A percentile compares a stretch with the other conserved stretches of the same genome.
These are phyloP conservation scores for Oligia strigilis DNA, from an alignment of 2,888 invertebrate species.

Conservation along the genomic window DNA sequence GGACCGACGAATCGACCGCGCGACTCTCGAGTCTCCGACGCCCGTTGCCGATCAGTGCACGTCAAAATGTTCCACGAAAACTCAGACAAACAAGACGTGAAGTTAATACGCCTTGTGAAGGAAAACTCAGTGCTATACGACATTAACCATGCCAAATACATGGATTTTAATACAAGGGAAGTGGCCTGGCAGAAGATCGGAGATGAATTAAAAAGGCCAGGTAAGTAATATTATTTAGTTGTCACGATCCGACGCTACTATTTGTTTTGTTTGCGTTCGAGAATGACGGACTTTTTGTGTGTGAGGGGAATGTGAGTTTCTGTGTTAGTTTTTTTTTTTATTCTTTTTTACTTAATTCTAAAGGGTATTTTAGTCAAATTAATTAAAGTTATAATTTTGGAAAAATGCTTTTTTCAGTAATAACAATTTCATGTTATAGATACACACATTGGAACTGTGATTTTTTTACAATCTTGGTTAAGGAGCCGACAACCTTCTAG, in stretches of 20 bases:
- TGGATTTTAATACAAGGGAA: conserved; percentile 86
- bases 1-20: conserved; percentile 61
- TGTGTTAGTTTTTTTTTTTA: neutral
- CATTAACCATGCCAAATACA: conserved; percentile 80
- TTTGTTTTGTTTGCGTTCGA: conserved; percentile 22
- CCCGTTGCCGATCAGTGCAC: conserved; percentile 50
- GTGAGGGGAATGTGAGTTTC: conserved; percentile 27
- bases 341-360: neutral
- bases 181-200: conserved; percentile 88
- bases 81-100: conserved; percentile 74
- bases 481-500: too few relatives aligned
- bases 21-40: conserved; percentile 56
- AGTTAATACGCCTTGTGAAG: conserved; percentile 80
- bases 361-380: neutral
- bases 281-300: neutral
- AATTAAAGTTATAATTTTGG: neutral
- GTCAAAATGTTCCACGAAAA: conserved; percentile 75
- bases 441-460: neutral
- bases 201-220: conserved; percentile 83
- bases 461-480: neutral
- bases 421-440: neutral
- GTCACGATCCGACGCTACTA: conserved; percentile 60
- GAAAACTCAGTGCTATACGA: conserved; percentile 83
- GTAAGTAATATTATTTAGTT: conserved; percentile 75
- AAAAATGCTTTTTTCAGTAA: neutral